Conservation (phyloP, 1,140 invertebrate genomes). For the Apocrypta bakeri region DNA sequence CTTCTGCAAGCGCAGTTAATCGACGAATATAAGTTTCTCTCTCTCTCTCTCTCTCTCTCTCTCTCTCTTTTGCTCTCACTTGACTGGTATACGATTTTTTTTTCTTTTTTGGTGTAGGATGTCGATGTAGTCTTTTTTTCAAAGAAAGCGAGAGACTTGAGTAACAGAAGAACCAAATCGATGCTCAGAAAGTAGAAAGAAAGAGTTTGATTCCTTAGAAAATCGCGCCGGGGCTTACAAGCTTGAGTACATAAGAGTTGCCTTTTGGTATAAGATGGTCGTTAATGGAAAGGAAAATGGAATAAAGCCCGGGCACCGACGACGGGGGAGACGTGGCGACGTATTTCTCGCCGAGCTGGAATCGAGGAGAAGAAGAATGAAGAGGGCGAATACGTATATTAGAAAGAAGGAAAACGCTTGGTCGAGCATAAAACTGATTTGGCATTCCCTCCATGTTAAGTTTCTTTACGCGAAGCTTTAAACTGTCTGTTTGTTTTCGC, state of each 20-base stretch:
- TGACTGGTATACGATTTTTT: too few relatives aligned
- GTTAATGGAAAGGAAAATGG: constrained; percentile 43
- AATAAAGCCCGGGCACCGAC: neutral
- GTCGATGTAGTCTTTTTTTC: too few relatives aligned
- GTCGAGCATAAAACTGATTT: constrained; percentile 47
- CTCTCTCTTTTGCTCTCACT: neutral
- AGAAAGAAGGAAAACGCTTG: constrained; percentile 19
- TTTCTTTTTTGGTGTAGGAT: too few relatives aligned
- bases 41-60: too few relatives aligned
- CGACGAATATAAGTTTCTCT: neutral
- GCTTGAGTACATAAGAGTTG: constrained; percentile 35
- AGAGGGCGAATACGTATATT: neutral
- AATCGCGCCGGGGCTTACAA: constrained; percentile 37
- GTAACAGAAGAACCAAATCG: neutral
- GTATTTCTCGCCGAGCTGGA: constrained; percentile 7
- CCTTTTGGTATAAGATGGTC: constrained; percentile 36
- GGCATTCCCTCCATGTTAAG: constrained; percentile 37
- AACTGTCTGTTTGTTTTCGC: neutral
- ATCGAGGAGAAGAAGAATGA: neutral
- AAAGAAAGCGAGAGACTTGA: too few relatives aligned
- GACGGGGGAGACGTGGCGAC: neutral
- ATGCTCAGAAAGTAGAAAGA: neutral
- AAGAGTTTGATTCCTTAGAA: constrained; percentile 32
- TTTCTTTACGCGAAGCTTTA: constrained; percentile 11
- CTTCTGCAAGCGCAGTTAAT: constrained; percentile 9